These are phyloP conservation scores for Macrochelys suwanniensis DNA, from an alignment of 2,797 vertebrate species.

Conservation along the genomic window DNA sequence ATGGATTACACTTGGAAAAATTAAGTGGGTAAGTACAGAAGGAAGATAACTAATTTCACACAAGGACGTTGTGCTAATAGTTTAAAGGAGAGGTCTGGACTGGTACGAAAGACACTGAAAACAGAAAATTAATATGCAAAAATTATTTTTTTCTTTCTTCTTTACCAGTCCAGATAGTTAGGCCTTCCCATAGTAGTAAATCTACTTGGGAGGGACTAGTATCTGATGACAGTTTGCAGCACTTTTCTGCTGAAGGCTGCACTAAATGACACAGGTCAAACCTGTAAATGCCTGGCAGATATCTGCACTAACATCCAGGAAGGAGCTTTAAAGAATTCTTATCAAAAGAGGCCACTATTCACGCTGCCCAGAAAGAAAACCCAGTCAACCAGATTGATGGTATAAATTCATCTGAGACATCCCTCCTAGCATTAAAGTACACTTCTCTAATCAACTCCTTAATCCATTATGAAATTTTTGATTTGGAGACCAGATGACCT, in stretches of 20 bases:
- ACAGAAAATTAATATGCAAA: neutral
- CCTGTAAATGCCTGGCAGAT: accelerated
- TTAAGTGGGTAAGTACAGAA: neutral
- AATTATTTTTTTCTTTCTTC: neutral
- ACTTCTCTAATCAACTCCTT: conserved; percentile 40
- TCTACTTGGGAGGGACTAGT: neutral
- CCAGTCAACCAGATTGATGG: too few relatives aligned
- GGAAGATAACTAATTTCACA: neutral
- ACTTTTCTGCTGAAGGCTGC: accelerated
- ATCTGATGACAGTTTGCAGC: accelerated
- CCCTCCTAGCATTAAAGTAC: conserved; percentile 22
- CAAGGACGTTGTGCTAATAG: neutral
- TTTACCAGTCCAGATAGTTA: neutral
- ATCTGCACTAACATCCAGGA: neutral
- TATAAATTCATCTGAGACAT: neutral
- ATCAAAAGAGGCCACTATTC: conserved; percentile 29
- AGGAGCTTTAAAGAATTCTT: conserved; percentile 11
- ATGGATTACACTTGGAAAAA: neutral
- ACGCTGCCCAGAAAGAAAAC: neutral
- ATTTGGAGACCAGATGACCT: conserved; percentile 43
- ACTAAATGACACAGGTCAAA: accelerated
- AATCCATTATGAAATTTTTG: conserved; percentile 40
- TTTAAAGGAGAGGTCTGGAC: neutral
- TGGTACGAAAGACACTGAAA: neutral
- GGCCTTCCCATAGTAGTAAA: neutral